Evolutionary conservation across 2,797 vertebrate species (phyloP).

Genomic region (Sebastes oblongus): DNA sequence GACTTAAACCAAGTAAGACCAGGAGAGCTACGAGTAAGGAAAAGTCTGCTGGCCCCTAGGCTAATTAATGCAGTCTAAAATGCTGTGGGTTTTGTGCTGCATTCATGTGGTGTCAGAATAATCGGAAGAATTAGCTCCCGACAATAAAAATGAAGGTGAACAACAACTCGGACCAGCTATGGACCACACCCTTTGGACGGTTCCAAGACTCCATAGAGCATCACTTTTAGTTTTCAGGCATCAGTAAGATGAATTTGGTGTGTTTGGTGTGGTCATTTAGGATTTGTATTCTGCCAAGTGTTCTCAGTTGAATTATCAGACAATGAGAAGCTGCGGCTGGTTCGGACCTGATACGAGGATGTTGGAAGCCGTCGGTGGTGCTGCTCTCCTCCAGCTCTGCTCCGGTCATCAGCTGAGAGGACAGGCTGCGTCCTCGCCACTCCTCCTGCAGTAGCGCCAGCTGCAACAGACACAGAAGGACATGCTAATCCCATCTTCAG

Average conservation of each 20-base stretch:
- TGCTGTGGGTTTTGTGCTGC: too few relatives aligned
- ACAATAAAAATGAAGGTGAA: too few relatives aligned
- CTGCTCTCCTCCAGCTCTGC: conserved; percentile 87
- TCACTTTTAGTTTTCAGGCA: neutral
- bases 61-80: too few relatives aligned
- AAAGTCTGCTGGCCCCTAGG: too few relatives aligned
- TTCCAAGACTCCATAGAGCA: too few relatives aligned
- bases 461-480: conserved; percentile 70
- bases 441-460: conserved; percentile 89
- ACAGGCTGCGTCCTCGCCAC: conserved; percentile 88
- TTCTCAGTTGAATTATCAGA: neutral
- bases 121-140: too few relatives aligned
- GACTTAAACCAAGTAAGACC: too few relatives aligned
- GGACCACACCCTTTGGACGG: too few relatives aligned
- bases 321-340: neutral
- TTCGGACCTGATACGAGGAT: conserved; percentile 91
- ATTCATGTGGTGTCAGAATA: too few relatives aligned
- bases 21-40: too few relatives aligned
- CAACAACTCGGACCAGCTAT: too few relatives aligned
- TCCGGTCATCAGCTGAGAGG: conserved; percentile 88
- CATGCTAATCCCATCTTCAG: neutral
- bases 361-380: conserved; percentile 83
- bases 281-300: neutral
- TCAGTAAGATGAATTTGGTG: neutral
- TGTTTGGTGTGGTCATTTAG: neutral